phyloP scores from a whole-genome alignment of 1,140 invertebrate species.

The Calosoma granatense region DNA sequence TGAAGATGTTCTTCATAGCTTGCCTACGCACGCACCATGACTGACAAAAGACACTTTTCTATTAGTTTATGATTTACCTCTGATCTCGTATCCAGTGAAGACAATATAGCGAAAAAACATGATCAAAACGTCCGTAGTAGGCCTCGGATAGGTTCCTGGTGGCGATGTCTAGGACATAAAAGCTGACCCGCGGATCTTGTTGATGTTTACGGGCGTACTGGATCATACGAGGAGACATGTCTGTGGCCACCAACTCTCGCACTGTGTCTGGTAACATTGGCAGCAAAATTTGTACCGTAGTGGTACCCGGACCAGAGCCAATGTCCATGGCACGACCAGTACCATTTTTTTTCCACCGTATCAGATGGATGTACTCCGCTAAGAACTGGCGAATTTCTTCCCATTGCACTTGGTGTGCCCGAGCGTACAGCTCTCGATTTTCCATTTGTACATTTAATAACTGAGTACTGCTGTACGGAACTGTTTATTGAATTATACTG shows the following conservation, averaged over 20 bases:
- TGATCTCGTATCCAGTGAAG: slow-evolving; percentile 72
- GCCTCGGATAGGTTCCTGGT: slow-evolving; percentile 37
- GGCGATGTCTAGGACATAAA: slow-evolving; percentile 56
- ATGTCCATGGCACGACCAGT: slow-evolving; percentile 57
- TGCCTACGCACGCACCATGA: too few species aligned
- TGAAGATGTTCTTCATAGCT: slow-evolving; percentile 53
- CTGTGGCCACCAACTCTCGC: slow-evolving; percentile 45
- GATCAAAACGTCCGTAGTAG: slow-evolving; percentile 47
- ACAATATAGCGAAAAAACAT: slow-evolving; percentile 71
- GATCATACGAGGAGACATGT: slow-evolving; percentile 63
- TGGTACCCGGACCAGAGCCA: slow-evolving; percentile 67
- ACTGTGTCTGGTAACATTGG: slow-evolving; percentile 47
- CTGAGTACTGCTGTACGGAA: too few species aligned
- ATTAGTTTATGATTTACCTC: too few species aligned
- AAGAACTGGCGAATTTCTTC: too few species aligned
- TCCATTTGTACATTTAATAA: too few species aligned
- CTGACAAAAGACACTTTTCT: too few species aligned
- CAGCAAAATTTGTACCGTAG: slow-evolving; percentile 56
- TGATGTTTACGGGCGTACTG: slow-evolving; percentile 48
- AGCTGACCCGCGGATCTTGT: slow-evolving; percentile 40
- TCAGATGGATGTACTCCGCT: slow-evolving; percentile 46
- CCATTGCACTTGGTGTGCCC: too few species aligned
- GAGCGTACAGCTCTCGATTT: too few species aligned
- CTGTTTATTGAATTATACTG: too few species aligned
- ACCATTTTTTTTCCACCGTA: slow-evolving; percentile 45